Evolutionary conservation across 2,797 vertebrate genomes (phyloP).

Genomic region (Gallinago solitaria): DNA sequence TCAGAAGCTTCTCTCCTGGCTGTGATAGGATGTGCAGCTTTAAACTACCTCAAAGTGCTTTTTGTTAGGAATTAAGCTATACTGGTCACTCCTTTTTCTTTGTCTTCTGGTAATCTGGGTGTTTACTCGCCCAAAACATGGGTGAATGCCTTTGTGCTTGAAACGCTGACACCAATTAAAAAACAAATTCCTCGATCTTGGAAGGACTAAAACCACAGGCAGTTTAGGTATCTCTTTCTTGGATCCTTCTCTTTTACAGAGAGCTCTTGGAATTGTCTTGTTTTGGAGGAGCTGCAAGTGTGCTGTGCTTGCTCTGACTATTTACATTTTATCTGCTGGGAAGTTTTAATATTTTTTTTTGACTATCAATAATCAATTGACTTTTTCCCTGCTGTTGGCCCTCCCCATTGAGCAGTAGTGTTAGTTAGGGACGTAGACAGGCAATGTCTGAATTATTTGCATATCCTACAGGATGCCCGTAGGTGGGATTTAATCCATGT

Average conservation of each 20-base stretch:
- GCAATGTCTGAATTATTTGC: not conserved
- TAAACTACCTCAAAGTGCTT: constrained; percentile 71
- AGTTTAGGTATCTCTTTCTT: not conserved
- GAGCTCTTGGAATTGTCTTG: not conserved
- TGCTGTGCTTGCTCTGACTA: not conserved
- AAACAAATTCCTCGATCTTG: not conserved
- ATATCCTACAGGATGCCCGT: not conserved
- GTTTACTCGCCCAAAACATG: constrained; percentile 38
- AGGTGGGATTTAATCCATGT: not conserved
- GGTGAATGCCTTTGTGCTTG: constrained; percentile 2
- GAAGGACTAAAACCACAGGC: not conserved
- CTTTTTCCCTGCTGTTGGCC: not conserved
- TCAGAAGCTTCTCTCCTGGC: constrained; percentile 67
- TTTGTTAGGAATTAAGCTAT: constrained; percentile 52
- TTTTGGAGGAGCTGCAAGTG: not conserved
- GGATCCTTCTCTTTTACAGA: not conserved
- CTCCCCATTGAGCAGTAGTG: not conserved
- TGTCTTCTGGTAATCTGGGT: constrained; percentile 35
- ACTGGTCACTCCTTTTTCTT: constrained; percentile 40
- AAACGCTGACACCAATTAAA: not conserved
- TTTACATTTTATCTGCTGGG: not conserved
- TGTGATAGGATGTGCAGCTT: constrained; percentile 67
- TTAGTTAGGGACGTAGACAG: not conserved
- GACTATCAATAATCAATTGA: not conserved
- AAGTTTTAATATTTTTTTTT: not conserved